Evolutionary conservation across 2,797 vertebrate genomes (phyloP).

Genomic region (Neosalanx taihuensis): DNA sequence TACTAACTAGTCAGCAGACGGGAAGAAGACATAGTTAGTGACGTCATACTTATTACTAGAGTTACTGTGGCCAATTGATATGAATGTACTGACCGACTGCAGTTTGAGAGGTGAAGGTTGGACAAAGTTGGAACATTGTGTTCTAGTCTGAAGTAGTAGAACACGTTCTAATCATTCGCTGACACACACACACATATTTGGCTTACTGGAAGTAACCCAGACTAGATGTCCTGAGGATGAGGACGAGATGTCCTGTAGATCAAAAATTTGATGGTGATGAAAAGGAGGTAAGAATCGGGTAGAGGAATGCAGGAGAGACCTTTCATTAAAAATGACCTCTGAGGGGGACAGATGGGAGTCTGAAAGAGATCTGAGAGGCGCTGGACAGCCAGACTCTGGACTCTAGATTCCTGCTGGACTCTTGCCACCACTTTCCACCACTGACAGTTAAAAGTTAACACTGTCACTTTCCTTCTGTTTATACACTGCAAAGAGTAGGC

Average conservation of each 20-base stretch:
- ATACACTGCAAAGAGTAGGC: neutral
- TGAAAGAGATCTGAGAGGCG: constrained; percentile 41
- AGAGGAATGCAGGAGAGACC: constrained; percentile 49
- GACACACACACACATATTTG: constrained; percentile 57
- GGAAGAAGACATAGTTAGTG: constrained; percentile 3
- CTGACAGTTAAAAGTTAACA: constrained; percentile 60
- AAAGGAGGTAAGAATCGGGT: constrained; percentile 54
- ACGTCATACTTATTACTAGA: constrained; percentile 6
- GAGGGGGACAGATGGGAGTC: constrained; percentile 38
- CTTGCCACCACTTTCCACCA: constrained; percentile 58
- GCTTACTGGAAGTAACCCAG: constrained; percentile 48
- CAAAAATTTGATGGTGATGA: constrained; percentile 74
- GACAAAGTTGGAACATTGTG: constrained; percentile 1
- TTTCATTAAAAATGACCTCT: constrained; percentile 76
- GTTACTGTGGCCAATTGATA: constrained; percentile 19
- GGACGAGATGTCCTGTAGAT: constrained; percentile 48
- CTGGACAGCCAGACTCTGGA: neutral
- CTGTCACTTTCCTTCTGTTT: constrained; percentile 44
- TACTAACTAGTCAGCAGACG: neutral
- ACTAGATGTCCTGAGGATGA: constrained; percentile 50
- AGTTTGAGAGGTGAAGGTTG: neutral
- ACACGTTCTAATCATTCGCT: constrained; percentile 37
- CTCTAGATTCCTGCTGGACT: constrained; percentile 53
- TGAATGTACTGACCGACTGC: neutral
- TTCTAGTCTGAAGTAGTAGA: constrained; percentile 7